Evolutionary conservation across 37 sponge, comb jelly and placozoan species (phyloP), one percentile per base, ranked within the genome.

Genomic region (Chondrilla cf. caribensis): DNA sequence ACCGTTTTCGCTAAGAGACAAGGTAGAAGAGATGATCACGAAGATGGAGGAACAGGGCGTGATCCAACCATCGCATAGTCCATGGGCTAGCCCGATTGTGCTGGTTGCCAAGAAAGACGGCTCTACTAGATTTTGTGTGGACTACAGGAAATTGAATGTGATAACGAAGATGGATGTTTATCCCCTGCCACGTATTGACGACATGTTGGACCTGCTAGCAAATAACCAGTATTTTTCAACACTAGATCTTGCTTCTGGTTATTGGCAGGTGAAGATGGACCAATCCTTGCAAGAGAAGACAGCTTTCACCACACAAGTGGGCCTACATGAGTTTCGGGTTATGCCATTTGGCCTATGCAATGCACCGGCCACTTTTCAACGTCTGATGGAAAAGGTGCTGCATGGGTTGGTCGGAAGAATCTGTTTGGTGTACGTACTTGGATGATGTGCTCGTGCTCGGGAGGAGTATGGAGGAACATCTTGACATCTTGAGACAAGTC

Each of bases 341-440:
- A 87, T 87, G 86, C 88, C 94, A 1, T 87, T 93, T 82, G 88
- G 90, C 8, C 32, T 93, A 35, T 70, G 83, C 3, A 84, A 86
- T 36, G 86, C 81, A 2, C 88, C 86, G 2, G 86, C 84, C 4
- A 88, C 86, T 17, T 91, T 87, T 40, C 87, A 84, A 55, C 79
- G 92, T 1, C 29, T 87, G 17, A 87, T 92, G 86, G 86, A 85
- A 44, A 67, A 26, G 11, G 84, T 86, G 24, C 38, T 90, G 67
- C 11, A 39, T 44, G 81, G 81, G 3, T 21, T 90, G 37, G 81
- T n/a, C 0, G 28, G 80, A 2, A 26, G 25, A 11, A 29, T 31
- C 9, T 83, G 83, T 33, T 2, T 72, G 29, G 80, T 83, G 0
- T 90, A n/a, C n/a, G n/a, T 82, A 86, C 66, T 51, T 90, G 37